Conservation (phyloP, 2,113 vertebrate genomes). For the Nesogale talazaci region DNA sequence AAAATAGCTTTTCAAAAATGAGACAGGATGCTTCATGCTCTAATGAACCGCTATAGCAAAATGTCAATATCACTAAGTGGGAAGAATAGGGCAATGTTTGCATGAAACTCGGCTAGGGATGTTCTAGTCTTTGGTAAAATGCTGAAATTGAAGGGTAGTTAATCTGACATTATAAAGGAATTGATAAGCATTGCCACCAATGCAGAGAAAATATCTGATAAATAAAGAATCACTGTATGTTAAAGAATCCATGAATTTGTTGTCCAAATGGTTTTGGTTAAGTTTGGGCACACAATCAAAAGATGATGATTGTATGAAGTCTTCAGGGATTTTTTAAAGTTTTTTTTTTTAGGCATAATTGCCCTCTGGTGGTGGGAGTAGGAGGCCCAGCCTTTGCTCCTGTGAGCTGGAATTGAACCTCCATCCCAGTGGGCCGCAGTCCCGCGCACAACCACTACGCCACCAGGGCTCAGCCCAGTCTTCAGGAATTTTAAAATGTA, state of each 20-base stretch:
- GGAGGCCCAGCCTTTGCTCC: no score
- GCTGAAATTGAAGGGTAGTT: conserved; percentile 29
- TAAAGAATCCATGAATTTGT: conserved; percentile 1
- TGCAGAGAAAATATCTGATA: conserved; percentile 15
- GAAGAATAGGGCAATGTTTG: conserved; percentile 63
- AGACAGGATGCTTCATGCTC: conserved; percentile 79
- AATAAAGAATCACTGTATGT: neutral
- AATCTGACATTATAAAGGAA: conserved; percentile 59
- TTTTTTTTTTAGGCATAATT: no score
- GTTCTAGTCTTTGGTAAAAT: conserved; percentile 58
- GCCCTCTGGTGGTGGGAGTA: no score
- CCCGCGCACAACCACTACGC: no score
- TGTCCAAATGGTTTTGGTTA: conserved; percentile 29
- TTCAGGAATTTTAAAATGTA: no score
- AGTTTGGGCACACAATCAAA: neutral
- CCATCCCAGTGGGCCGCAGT: no score
- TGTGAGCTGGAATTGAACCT: no score
- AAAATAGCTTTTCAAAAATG: conserved; percentile 79
- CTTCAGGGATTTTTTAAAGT: neutral
- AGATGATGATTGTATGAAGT: conserved; percentile 15
- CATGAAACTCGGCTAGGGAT: conserved; percentile 50
- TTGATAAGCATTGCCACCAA: conserved; percentile 43
- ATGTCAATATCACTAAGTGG: conserved; percentile 75
- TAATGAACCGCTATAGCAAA: conserved; percentile 77
- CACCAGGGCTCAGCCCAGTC: no score